phyloP scores from a whole-genome alignment of 30 jellyfish, hydroid and myxozoan genomes.

The Pelagia noctiluca region DNA sequence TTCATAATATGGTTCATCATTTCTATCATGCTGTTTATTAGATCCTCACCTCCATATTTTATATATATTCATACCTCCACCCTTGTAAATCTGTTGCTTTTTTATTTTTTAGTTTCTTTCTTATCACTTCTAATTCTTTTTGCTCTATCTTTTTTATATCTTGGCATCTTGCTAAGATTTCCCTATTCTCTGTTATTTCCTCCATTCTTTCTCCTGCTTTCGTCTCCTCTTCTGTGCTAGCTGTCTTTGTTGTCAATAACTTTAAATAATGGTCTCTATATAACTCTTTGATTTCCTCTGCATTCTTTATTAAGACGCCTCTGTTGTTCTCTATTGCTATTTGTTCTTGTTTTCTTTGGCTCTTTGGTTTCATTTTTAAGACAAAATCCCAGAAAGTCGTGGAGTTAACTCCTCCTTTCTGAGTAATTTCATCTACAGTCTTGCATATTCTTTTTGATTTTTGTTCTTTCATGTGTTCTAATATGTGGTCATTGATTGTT shows the following conservation, averaged over 20 bases:
- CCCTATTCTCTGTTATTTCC: conserved; percentile 1
- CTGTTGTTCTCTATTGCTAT: conserved; percentile 31
- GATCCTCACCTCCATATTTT: conserved; percentile 50
- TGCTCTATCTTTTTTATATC: not conserved
- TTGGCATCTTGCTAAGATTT: not conserved
- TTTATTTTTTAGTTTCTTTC: not conserved
- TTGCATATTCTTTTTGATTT: conserved; percentile 26
- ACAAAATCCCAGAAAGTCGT: conserved; percentile 4
- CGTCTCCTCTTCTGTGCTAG: conserved; percentile 18
- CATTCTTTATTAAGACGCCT: not conserved
- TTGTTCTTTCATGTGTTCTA: conserved; percentile 28
- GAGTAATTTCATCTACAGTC: conserved; percentile 12
- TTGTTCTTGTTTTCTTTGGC: not conserved
- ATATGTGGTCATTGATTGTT: conserved; percentile 16
- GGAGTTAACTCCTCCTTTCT: not conserved
- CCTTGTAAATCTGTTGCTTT: conserved; percentile 36
- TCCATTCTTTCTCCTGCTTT: conserved; percentile 33
- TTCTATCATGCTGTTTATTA: conserved; percentile 3
- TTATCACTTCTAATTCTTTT: conserved; percentile 11
- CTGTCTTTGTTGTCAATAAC: not conserved
- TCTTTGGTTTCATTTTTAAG: not conserved
- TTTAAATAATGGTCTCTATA: not conserved
- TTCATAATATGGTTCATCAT: conserved; percentile 7
- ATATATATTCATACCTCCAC: conserved; percentile 5
- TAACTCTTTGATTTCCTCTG: not conserved